Evolutionary conservation across 2,113 vertebrate species (phyloP).

Genomic region (Daphoenositta chrysoptera): DNA sequence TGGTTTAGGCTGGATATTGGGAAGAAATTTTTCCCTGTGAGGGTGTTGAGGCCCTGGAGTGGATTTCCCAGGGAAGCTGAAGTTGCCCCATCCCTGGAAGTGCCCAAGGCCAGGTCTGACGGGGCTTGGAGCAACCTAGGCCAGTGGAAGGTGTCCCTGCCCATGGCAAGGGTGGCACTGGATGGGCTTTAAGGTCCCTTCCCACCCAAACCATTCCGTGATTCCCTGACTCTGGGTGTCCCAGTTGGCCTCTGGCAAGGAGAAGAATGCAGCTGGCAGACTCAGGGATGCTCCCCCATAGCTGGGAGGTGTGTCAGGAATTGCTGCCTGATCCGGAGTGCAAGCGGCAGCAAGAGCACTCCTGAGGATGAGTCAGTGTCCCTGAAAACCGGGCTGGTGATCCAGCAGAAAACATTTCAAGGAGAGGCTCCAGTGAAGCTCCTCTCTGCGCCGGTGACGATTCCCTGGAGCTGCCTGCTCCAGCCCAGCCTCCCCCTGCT

Average conservation of each 20-base stretch:
- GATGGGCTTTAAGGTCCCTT: too few relatives aligned
- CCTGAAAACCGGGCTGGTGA: neutral
- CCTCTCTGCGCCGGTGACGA: fast-evolving
- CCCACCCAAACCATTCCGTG: neutral
- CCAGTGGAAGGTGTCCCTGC: neutral
- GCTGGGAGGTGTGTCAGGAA: neutral
- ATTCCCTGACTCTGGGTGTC: neutral
- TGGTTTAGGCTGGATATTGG: neutral
- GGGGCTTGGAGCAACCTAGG: neutral
- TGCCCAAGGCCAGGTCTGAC: neutral
- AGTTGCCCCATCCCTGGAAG: neutral
- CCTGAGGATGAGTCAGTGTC: slow-evolving; percentile 3
- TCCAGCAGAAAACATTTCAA: neutral
- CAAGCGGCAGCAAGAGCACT: neutral
- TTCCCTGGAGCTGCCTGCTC: neutral
- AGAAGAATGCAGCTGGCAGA: neutral
- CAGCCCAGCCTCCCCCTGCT: neutral
- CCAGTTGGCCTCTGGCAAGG: neutral
- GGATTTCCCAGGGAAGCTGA: neutral
- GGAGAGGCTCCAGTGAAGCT: neutral
- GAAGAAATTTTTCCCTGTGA: neutral
- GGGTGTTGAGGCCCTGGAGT: neutral
- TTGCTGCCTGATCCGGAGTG: neutral
- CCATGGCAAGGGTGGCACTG: neutral
- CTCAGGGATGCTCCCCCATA: neutral